Base-by-base conservation (phyloP, 2,888 invertebrate genomes). In the Dastarcus helophoroides region DNA sequence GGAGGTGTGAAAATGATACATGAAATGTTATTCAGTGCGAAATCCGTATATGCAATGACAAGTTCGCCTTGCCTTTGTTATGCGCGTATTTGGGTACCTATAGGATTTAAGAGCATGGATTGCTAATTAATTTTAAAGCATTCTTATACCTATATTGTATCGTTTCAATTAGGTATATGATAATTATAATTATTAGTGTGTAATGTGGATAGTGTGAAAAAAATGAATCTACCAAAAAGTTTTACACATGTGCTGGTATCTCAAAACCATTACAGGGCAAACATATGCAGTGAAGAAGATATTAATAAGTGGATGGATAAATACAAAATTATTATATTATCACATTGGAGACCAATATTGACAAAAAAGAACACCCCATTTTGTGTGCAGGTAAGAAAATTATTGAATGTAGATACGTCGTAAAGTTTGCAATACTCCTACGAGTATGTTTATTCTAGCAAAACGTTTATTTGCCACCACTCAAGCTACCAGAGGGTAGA, bases 231-330 rank as follows among this genome's bases (percentile, higher is more conserved):
- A 23, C 9, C 24, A 10, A 9, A 23, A 23, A 23, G 24, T 23
- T 23, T 23, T 23, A 23, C 24, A 8, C 24, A 23, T 23, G 10
- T 23, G 8, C 8, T 23, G 24, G 24, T 23, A 7, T 8, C 24
- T 23, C 8, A 6, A 23, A 23, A 23, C 9, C 24, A 23, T 23
- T 23, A 23, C 24, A 23, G 24, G 10, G 24, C 24, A 23, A 23
- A 23, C 24, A 23, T 23, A 23, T 23, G 24, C 24, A 23, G 9
- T 23, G 24, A 23, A 10, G 8, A 23, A 23, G 24, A 6, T 9
- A 23, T 23, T 23, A 23, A 23, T 10, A 23, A 23, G 24, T 23
- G 24, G 24, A 23, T 23, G 24, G 24, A 23, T 23, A 10, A 23
- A 23, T 23, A 23, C 24, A 8, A 23, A 23, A 23, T 7, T 23